These are phyloP conservation scores for Sarcophaga subvicina DNA, from an alignment of 2,888 invertebrate species.

Conservation along the genomic window DNA sequence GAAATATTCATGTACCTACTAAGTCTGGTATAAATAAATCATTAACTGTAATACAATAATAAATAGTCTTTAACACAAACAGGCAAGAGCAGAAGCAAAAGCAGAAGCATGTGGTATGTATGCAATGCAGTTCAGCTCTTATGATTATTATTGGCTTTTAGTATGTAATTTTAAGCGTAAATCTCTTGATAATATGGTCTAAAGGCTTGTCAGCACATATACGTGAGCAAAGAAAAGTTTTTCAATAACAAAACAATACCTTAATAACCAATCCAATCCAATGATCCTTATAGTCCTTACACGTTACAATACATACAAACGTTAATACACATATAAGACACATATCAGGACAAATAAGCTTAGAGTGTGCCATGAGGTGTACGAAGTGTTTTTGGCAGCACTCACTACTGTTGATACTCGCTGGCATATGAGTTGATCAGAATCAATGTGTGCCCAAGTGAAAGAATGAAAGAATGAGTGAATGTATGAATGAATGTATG, in stretches of 20 bases:
- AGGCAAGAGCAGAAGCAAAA: background rate
- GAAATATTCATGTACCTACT: background rate
- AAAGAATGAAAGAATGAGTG: background rate
- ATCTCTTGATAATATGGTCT: constrained; percentile 11
- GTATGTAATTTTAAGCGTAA: background rate
- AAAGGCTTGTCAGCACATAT: background rate
- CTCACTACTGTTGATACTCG: too few species aligned
- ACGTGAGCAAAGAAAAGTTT: constrained; percentile 16
- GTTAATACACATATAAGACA: too few species aligned
- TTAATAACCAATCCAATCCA: background rate
- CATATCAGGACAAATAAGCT: too few species aligned
- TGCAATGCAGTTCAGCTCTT: too few species aligned
- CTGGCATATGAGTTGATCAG: too few species aligned
- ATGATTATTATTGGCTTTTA: too few species aligned
- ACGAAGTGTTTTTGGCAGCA: too few species aligned
- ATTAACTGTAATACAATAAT: constrained; percentile 5
- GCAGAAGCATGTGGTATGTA: background rate
- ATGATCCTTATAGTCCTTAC: constrained; percentile 9
- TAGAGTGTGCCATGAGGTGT: too few species aligned
- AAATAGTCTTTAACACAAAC: background rate
- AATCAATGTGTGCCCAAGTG: background rate
- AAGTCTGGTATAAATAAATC: constrained; percentile 22
- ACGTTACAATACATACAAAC: too few species aligned
- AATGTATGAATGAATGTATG: background rate
- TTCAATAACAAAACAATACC: constrained; percentile 20